Evolutionary conservation across 2,113 vertebrate species (phyloP), one percentile per base, ranked within the genome.

Genomic region (Echinops telfairi): DNA sequence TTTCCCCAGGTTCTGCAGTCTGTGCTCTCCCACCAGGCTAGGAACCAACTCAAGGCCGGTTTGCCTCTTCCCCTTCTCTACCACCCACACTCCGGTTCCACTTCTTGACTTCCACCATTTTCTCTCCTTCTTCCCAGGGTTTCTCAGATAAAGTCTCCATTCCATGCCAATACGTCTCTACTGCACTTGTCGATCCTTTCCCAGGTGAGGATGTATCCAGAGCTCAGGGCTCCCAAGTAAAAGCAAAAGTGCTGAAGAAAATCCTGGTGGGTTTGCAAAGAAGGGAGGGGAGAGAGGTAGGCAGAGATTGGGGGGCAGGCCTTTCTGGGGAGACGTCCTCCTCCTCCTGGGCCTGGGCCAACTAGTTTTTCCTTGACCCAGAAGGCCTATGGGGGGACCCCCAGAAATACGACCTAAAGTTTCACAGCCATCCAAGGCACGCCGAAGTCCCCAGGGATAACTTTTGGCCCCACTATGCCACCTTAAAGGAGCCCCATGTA

Each of bases 171-270:
- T 78, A 62, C 29, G 2, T 78, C 53, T 60, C 79, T 62, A 53
- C 84, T 70, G 25, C 8, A 64, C 31, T 4, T 31, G 33, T n/a
- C 31, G 12, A 19, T 62, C 17, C 27, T 33, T 16, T 77, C 10
- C 75, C 68, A 62, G 66, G 9, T 14, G 29, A 64, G 25, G 43
- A 10, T 31, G 6, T 36, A n/a, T 57, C 66, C 19, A 43, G 19
- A n/a, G 70, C 23, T 57, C 16, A 29, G 29, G 43, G 36, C 66
- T 29, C 20, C 64, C 20, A 10, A 29, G 9, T 31, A 11, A 14
- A 31, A 68, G 31, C 66, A 70, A 81, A 95, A 53, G 22, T 38
- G 79, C 68, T 58, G 33, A 75, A 85, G 80, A 79, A 58, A 86
- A 81, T 22, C 29, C 25, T 71, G 57, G 29, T 47, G 43, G 31